Evolutionary conservation across 2,113 vertebrate species (phyloP).

Genomic region (Panthera uncia): DNA sequence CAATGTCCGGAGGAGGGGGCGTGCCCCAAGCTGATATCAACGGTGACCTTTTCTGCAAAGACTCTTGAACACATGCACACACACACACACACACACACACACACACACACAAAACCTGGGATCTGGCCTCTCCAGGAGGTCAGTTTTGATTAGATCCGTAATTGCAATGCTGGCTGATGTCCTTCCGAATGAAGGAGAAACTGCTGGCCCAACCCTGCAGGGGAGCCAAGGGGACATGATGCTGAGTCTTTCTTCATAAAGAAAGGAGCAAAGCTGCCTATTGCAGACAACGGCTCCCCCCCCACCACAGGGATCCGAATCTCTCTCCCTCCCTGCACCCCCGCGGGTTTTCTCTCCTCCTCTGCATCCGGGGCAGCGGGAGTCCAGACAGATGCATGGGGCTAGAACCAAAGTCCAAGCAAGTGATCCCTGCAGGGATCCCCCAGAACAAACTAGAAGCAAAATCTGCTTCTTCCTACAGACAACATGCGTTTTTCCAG

Average conservation of each 20-base stretch:
- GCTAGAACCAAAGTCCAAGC: not conserved
- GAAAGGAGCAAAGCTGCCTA: not conserved
- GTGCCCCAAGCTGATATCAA: not conserved
- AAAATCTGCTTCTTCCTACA: constrained; percentile 49
- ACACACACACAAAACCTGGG: not conserved
- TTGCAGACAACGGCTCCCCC: not conserved
- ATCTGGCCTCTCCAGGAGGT: not conserved
- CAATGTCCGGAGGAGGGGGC: not conserved
- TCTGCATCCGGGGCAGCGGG: accelerated
- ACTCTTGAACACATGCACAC: not conserved
- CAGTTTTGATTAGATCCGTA: not conserved
- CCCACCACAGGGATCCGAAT: not conserved
- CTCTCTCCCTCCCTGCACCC: too few species aligned
- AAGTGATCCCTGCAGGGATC: not conserved
- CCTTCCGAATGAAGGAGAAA: constrained; percentile 20
- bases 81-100: not conserved
- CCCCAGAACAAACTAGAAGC: constrained; percentile 37
- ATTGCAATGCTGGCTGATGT: constrained; percentile 15
- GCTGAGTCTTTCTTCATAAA: not conserved
- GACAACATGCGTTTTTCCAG: constrained; percentile 31
- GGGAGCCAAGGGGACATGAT: not conserved
- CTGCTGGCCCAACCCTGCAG: not conserved
- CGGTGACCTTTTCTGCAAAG: not conserved
- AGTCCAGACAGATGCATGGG: not conserved
- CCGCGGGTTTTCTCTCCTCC: not conserved